A percentile compares a stretch with the other conserved stretches of the same genome.
phyloP scores from a whole-genome alignment of 2,113 vertebrate species.

The Polypterus senegalus region DNA sequence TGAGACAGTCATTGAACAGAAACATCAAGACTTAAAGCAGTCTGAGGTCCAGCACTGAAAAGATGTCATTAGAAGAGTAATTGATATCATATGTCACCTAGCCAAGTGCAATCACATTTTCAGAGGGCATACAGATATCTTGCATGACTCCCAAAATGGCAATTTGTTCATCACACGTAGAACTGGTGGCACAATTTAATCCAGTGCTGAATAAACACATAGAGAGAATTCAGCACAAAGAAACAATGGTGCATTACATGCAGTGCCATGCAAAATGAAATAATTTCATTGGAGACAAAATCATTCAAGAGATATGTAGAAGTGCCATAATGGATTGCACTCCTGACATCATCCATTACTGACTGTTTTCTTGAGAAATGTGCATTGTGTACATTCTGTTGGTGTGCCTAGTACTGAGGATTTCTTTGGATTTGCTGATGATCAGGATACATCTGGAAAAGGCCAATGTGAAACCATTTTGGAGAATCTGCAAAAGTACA shows the following conservation, averaged over 20 bases:
- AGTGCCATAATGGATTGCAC: conserved; percentile 17
- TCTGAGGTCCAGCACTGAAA: conserved; percentile 14
- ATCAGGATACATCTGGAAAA: conserved; percentile 10
- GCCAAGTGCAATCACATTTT: conserved; percentile 8
- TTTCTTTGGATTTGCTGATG: conserved; percentile 12
- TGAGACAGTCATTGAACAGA: conserved; percentile 15
- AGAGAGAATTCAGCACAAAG: conserved; percentile 4
- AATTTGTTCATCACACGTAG: conserved; percentile 1
- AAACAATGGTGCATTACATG: conserved; percentile 2
- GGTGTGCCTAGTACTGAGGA: conserved; percentile 4
- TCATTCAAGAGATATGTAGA: conserved; percentile 5
- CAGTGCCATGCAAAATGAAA: conserved; percentile 5
- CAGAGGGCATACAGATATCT: conserved; percentile 1
- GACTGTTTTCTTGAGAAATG: conserved; percentile 5
- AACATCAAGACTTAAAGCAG: conserved; percentile 9
- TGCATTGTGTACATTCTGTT: conserved; percentile 1
- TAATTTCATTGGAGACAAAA: conserved; percentile 7
- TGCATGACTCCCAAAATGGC: conserved; percentile 9
- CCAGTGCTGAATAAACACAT: conserved; percentile 7
- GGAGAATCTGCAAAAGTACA: conserved; percentile 6
- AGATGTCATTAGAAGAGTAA: conserved; percentile 11
- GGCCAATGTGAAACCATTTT: conserved; percentile 1
- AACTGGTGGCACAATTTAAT: conserved; percentile 6
- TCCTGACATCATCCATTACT: conserved; percentile 7
- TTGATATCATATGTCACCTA: conserved; percentile 15